Evolutionary conservation across 2,888 invertebrate genomes (phyloP), one percentile per base, ranked within the genome.

Genomic region (Pterostichus niger): DNA sequence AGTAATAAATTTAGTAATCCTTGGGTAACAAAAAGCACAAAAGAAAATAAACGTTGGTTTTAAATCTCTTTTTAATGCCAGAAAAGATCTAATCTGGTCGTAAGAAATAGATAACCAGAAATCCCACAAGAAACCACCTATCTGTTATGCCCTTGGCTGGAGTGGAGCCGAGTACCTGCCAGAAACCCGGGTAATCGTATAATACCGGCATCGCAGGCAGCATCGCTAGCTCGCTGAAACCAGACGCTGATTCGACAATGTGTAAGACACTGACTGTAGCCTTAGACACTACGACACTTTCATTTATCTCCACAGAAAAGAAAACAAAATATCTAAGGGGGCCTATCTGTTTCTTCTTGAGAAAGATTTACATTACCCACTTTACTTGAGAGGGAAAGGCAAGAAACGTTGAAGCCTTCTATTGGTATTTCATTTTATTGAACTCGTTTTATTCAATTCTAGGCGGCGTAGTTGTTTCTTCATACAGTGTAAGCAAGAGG

Each of bases 61-160:
- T 82, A 82, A 82, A 82, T 82, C 82, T 82, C 82, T 82, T 82
- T 82, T 75, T 82, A 82, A 82, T 59, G 82, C 82, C 82, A 31
- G 75, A 31, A 59, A 59, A 82, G 82, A 82, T 82, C 73, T 82
- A 75, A 82, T 82, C 82, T 82, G 56, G 82, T 75, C 82, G 75
- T 46, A 61, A 46, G 82, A 82, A 82, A 82, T 82, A 82, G 82
- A 82, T 82, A 82, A 82, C 82, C 82, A 82, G 82, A 75, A 81
- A 82, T 82, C 82, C 82, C 82, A 75, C 40, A 82, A 82, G 82
- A 61, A 82, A 61, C 82, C 75, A 82, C 35, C 82, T 82, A 82
- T 82, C 75, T 46, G 75, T 75, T 82, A 82, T 82, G 61, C 75
- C 49, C 56, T 77, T 56, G 56, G 77, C 77, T 56, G 40, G 40